Percentiles rank a stretch among this genome's conserved stretches.
These are phyloP conservation scores for Heteromyza rotundicornis DNA, from an alignment of 2,888 invertebrate genomes.

Conservation along the genomic window DNA sequence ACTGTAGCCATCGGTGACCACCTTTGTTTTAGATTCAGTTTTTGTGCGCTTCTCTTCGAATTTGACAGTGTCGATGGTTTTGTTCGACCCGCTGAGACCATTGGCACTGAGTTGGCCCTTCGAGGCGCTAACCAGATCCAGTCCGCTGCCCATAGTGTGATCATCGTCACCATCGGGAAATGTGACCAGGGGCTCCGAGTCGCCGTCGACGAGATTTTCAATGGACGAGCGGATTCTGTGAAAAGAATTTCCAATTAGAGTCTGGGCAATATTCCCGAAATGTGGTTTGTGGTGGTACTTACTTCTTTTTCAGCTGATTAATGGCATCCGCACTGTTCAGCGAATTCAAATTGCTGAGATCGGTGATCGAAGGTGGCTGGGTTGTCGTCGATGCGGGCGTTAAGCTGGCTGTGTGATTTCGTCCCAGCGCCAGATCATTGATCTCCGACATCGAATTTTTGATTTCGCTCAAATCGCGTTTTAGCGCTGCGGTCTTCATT, in stretches of 20 bases:
- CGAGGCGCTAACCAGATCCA: conserved; percentile 60
- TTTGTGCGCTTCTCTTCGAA: conserved; percentile 85
- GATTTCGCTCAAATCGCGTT: conserved; percentile 72
- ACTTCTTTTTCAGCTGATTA: conserved; percentile 56
- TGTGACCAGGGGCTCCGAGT: conserved; percentile 75
- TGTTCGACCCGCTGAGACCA: conserved; percentile 56
- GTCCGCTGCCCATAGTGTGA: conserved; percentile 55
- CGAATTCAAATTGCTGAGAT: conserved; percentile 49
- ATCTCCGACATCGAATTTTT: conserved; percentile 87
- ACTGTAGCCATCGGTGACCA: conserved; percentile 81
- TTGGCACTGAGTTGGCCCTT: conserved; percentile 59
- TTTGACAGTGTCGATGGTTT: conserved; percentile 71
- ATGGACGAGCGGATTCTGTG: conserved; percentile 76
- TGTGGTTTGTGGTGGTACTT: conserved; percentile 29
- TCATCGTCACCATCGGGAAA: conserved; percentile 79
- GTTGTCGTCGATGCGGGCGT: conserved; percentile 35
- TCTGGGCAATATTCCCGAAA: neutral
- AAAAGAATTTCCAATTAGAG: no score
- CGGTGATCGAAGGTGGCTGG: conserved; percentile 55
- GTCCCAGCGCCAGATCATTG: conserved; percentile 70
- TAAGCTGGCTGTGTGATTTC: conserved; percentile 34
- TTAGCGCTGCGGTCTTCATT: conserved; percentile 82
- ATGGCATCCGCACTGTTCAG: conserved; percentile 55
- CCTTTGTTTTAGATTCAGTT: conserved; percentile 78
- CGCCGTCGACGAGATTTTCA: conserved; percentile 79